These are phyloP conservation scores for Lepidochitona cinerea DNA, from an alignment of 2,888 invertebrate species.

Conservation along the genomic window DNA sequence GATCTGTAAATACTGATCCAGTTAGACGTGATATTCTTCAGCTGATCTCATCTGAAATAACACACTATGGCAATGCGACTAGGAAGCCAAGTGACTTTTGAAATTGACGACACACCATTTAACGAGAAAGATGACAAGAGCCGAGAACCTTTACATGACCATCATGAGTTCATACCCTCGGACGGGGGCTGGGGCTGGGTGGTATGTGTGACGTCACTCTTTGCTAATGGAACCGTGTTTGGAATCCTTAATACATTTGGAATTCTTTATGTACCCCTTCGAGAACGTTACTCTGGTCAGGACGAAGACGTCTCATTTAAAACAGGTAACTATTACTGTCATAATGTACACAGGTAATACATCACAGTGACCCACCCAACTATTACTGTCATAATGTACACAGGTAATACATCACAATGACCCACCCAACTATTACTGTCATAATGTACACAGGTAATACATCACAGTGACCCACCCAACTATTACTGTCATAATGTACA, in stretches of 20 bases:
- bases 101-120: neutral
- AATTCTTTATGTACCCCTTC: constrained; percentile 77
- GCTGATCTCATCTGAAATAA: too few relatives aligned
- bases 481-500: too few relatives aligned
- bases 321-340: constrained; percentile 82
- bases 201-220: constrained; percentile 86
- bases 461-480: too few relatives aligned
- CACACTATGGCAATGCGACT: neutral
- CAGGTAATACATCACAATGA: too few relatives aligned
- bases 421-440: too few relatives aligned
- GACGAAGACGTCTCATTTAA: constrained; percentile 83
- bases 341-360: too few relatives aligned
- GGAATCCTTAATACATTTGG: constrained; percentile 93
- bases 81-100: neutral
- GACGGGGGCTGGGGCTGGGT: constrained; percentile 88
- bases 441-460: too few relatives aligned
- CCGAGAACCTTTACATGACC: neutral
- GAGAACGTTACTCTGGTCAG: constrained; percentile 77
- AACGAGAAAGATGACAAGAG: neutral
- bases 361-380: too few relatives aligned
- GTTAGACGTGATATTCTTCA: too few relatives aligned
- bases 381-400: too few relatives aligned
- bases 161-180: constrained; percentile 42
- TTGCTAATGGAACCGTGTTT: constrained; percentile 91
- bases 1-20: too few relatives aligned